A percentile compares a stretch with the other conserved stretches of the same genome.
phyloP scores from a whole-genome alignment of 2,797 vertebrate species.

The Gephyroberyx darwinii region DNA sequence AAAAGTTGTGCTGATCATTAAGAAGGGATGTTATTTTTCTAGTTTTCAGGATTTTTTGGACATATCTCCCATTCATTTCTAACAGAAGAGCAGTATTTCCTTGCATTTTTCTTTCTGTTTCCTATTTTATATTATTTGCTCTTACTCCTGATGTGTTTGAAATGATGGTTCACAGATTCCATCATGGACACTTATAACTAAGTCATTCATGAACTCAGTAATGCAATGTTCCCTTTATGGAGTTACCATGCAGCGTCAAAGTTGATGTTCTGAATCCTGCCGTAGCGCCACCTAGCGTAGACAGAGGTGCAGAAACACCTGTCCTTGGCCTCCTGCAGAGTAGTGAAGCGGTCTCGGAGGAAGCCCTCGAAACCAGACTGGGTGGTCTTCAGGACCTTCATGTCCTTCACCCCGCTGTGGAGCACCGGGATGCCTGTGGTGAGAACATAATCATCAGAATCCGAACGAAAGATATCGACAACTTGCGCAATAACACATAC shows the following conservation, averaged over 20 bases:
- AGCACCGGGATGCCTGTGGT: constrained; percentile 84
- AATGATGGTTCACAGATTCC: not conserved
- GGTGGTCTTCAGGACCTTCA: constrained; percentile 94
- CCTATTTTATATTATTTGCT: too few species aligned
- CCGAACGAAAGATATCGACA: not conserved
- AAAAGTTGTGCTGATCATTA: not conserved
- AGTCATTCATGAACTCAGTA: not conserved
- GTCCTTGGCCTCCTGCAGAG: constrained; percentile 88
- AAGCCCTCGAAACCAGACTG: constrained; percentile 95
- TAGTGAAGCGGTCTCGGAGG: constrained; percentile 88
- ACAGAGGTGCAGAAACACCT: constrained; percentile 91
- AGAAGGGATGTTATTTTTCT: not conserved
- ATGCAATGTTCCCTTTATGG: not conserved
- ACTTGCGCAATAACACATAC: not conserved
- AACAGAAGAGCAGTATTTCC: not conserved
- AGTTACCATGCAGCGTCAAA: constrained; percentile 90
- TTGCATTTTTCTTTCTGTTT: too few species aligned
- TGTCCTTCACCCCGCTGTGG: constrained; percentile 90
- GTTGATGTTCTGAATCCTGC: constrained; percentile 75
- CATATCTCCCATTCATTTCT: not conserved
- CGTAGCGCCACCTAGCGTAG: constrained; percentile 91
- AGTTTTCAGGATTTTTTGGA: not conserved
- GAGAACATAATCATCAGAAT: constrained; percentile 2
- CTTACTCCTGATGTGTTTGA: not conserved
- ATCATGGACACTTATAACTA: not conserved